Evolutionary conservation across 53 echinoderm and acorn worm species (phyloP).

Genomic region (Arbacia lixula): DNA sequence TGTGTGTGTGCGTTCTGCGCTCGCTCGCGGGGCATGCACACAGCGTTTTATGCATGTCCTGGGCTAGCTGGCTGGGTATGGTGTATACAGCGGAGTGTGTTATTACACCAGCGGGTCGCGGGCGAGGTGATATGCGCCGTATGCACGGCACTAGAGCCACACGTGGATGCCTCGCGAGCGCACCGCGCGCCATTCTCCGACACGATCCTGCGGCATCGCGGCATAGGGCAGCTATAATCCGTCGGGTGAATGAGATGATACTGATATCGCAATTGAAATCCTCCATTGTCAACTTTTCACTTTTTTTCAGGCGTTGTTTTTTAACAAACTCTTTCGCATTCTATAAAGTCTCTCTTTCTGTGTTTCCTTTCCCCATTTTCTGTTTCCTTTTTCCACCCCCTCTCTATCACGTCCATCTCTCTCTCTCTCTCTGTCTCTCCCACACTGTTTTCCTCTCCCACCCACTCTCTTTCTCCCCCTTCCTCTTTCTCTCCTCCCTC

Average conservation of each 20-base stretch:
- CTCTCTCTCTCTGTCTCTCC: neutral
- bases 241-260: too few relatives aligned
- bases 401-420: neutral
- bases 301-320: too few relatives aligned
- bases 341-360: neutral
- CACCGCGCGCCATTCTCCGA: slow-evolving; percentile 19
- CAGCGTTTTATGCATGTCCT: too few relatives aligned
- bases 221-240: slow-evolving; percentile 26
- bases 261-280: too few relatives aligned
- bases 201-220: slow-evolving; percentile 10
- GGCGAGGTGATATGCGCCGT: neutral
- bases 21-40: too few relatives aligned
- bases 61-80: too few relatives aligned
- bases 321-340: too few relatives aligned
- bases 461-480: neutral
- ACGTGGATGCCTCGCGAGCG: slow-evolving; percentile 11
- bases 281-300: too few relatives aligned
- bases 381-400: neutral
- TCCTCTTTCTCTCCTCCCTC: neutral
- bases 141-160: slow-evolving; percentile 15
- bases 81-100: too few relatives aligned
- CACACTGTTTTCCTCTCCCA: neutral
- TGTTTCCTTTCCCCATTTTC: neutral
- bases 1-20: too few relatives aligned
- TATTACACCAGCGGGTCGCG: too few relatives aligned